A percentile compares a stretch with the other conserved stretches of the same genome.
Evolutionary conservation across 2,797 vertebrate genomes (phyloP).

Genomic region (Poecilia wingei): DNA sequence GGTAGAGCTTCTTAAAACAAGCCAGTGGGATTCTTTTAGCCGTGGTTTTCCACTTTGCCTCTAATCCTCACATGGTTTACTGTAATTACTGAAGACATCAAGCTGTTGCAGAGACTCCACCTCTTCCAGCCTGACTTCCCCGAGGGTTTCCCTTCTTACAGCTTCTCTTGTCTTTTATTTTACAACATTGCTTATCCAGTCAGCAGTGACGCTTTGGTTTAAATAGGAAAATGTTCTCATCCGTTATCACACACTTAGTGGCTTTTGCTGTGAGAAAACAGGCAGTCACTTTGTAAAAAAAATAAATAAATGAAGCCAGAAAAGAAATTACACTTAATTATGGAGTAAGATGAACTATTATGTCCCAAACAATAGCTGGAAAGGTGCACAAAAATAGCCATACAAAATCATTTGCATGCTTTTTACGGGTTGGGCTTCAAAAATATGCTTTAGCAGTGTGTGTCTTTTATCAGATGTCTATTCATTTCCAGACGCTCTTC

Average conservation of each 20-base stretch:
- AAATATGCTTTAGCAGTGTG: constrained; percentile 28
- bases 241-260: constrained; percentile 12
- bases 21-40: constrained; percentile 25
- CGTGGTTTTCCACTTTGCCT: constrained; percentile 27
- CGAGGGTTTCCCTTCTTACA: background rate
- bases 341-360: background rate
- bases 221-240: background rate
- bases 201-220: background rate
- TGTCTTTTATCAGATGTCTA: constrained; percentile 7
- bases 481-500: constrained; percentile 1
- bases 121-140: constrained; percentile 8
- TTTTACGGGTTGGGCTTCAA: constrained; percentile 37
- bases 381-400: constrained; percentile 15
- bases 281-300: no score
- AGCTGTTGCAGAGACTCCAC: constrained; percentile 46
- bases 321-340: background rate
- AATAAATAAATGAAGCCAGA: background rate
- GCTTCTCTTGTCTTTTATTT: background rate
- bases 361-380: background rate
- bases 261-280: background rate
- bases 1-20: constrained; percentile 8
- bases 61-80: constrained; percentile 67
- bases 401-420: constrained; percentile 25
- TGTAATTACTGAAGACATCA: constrained; percentile 70
- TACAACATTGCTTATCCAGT: constrained; percentile 13